Evolutionary conservation across 2,888 invertebrate species (phyloP).

Genomic region (Plebejus argus): DNA sequence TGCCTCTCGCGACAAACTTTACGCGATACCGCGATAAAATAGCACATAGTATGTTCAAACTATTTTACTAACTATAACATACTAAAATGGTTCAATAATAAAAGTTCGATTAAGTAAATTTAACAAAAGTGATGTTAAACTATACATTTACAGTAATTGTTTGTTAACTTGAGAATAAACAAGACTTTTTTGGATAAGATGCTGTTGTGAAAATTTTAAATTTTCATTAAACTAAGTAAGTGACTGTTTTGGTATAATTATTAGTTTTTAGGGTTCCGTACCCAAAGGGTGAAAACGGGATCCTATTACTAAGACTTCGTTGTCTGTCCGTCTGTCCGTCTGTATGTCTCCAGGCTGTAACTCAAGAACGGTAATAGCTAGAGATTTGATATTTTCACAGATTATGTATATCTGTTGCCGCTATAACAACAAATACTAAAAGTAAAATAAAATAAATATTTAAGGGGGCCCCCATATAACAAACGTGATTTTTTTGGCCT

Average conservation of each 20-base stretch:
- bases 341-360: too few relatives aligned
- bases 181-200: not conserved
- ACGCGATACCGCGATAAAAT: not conserved
- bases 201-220: slow-evolving; percentile 1
- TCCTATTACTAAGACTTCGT: too few relatives aligned
- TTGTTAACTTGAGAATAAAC: not conserved
- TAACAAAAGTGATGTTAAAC: not conserved
- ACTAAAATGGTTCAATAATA: not conserved
- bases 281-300: too few relatives aligned
- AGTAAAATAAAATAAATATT: too few relatives aligned
- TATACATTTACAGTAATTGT: not conserved
- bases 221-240: slow-evolving; percentile 8
- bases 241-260: not conserved
- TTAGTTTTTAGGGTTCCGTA: too few relatives aligned
- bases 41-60: not conserved
- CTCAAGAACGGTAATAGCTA: too few relatives aligned
- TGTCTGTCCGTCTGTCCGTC: too few relatives aligned
- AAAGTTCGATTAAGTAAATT: not conserved
- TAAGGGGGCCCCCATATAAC: too few relatives aligned
- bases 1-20: slow-evolving; percentile 3
- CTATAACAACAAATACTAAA: too few relatives aligned
- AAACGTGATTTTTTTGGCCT: too few relatives aligned
- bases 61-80: not conserved
- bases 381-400: too few relatives aligned
- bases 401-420: too few relatives aligned